A percentile compares a stretch with the other conserved stretches of the same genome.
These are phyloP conservation scores for Temnothorax longispinosus DNA, from an alignment of 1,140 invertebrate genomes.

Conservation along the genomic window DNA sequence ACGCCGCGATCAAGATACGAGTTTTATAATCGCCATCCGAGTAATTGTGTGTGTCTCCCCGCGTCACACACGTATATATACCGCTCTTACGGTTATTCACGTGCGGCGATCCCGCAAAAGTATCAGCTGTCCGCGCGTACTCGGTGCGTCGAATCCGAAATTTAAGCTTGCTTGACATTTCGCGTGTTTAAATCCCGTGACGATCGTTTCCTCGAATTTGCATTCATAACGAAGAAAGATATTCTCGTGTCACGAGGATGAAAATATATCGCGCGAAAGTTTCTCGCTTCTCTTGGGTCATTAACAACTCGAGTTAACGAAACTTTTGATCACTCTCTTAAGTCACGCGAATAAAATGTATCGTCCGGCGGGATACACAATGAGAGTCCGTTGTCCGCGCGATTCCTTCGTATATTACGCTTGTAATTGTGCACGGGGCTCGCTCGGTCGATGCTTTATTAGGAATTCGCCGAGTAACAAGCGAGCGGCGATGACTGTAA, in stretches of 20 bases:
- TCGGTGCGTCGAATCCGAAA: neutral
- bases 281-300: neutral
- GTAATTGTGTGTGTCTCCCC: constrained; percentile 13
- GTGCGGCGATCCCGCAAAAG: constrained; percentile 14
- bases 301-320: neutral
- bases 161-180: neutral
- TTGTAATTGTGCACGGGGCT: neutral
- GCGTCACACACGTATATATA: neutral
- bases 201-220: neutral
- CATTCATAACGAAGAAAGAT: neutral
- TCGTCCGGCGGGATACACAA: neutral
- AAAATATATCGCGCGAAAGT: neutral
- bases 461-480: constrained; percentile 32
- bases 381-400: neutral
- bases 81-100: constrained; percentile 10
- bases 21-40: constrained; percentile 36
- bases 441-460: constrained; percentile 35
- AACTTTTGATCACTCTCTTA: neutral
- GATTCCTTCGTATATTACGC: neutral
- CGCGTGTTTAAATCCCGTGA: neutral
- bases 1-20: constrained; percentile 24
- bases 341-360: neutral
- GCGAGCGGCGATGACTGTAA: neutral
- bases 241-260: neutral
- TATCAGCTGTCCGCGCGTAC: neutral